These are phyloP conservation scores for human (Homo sapiens) DNA, from an alignment of 2,113 vertebrate species.

Conservation along the genomic window GRCh38 chrX:125052001-125052500, in stretches of 20 bases:
- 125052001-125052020: too few relatives aligned
- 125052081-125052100: too few relatives aligned
- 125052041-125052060: too few relatives aligned
- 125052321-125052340: constrained; percentile 45
- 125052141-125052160: constrained; percentile 61
- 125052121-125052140: too few relatives aligned
- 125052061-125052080: too few relatives aligned
- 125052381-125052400: constrained; percentile 61
- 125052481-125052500: neutral
- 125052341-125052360: constrained; percentile 49
- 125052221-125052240: constrained; percentile 60
- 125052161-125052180: constrained; percentile 52
- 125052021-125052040: too few relatives aligned
- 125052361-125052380: constrained; percentile 45
- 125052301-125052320: constrained; percentile 54
- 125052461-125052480: neutral
- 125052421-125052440: constrained; percentile 57
- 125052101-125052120: too few relatives aligned
- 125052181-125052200: constrained; percentile 56
- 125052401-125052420: constrained; percentile 64
- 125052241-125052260: constrained; percentile 48
- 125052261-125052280: constrained; percentile 45
- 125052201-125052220: constrained; percentile 34
- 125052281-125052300: constrained; percentile 56
- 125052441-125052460: constrained; percentile 52